Percentiles rank a stretch among this genome's conserved stretches.
Conservation (phyloP, 2,888 invertebrate genomes). For the Notodonta dromedarius region DNA sequence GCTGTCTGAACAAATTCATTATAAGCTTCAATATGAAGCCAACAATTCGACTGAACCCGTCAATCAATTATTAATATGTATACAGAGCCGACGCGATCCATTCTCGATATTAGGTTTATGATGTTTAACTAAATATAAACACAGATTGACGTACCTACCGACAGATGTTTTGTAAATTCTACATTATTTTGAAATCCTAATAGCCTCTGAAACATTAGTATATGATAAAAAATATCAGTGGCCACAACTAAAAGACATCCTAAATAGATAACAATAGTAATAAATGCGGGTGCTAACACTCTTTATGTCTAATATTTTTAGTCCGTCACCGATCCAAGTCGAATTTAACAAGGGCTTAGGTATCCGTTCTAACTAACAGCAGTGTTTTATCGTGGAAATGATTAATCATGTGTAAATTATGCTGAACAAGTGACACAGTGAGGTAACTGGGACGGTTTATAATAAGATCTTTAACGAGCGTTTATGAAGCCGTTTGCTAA, state of each 20-base stretch:
- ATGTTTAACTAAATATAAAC: slow-evolving; percentile 1
- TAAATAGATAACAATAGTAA: too few species aligned
- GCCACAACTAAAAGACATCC: not conserved
- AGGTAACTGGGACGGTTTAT: not conserved
- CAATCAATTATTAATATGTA: slow-evolving; percentile 1
- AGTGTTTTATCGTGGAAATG: too few species aligned
- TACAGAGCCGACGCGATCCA: not conserved
- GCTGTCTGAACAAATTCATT: not conserved
- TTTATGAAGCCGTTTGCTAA: not conserved
- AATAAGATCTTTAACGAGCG: not conserved
- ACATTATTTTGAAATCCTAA: not conserved
- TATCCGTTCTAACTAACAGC: too few species aligned
- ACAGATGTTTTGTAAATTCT: not conserved
- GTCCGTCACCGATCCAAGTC: too few species aligned
- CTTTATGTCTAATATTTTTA: too few species aligned
- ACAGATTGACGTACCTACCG: not conserved
- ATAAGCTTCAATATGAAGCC: not conserved
- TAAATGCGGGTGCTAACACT: too few species aligned
- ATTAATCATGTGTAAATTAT: too few species aligned
- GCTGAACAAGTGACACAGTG: not conserved
- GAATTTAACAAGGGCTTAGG: too few species aligned
- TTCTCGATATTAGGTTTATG: not conserved
- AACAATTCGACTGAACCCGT: not conserved
- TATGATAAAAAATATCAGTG: not conserved
- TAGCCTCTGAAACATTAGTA: not conserved